Conservation (phyloP, 2,797 vertebrate species). For the Myoxocephalus aenaeus region DNA sequence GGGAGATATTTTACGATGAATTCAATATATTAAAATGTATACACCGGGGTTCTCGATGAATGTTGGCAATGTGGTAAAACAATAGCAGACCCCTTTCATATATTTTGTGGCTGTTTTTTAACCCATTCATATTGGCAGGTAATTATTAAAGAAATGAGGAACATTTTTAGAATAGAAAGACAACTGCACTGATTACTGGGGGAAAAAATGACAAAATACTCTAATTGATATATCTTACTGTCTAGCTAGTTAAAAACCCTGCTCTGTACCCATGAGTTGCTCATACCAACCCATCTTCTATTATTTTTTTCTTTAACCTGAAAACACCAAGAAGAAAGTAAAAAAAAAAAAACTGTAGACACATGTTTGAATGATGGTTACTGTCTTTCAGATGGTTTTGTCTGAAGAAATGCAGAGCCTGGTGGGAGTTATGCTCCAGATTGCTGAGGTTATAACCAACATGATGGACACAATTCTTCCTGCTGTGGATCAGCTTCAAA, state of each 20-base stretch:
- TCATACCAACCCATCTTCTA: background rate
- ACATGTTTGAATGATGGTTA: background rate
- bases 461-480: conserved; percentile 76
- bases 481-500: conserved; percentile 68
- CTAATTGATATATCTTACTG: background rate
- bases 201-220: background rate
- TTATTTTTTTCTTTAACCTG: background rate
- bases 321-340: background rate
- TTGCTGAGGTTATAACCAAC: conserved; percentile 60
- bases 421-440: conserved; percentile 67
- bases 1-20: no score
- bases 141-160: background rate
- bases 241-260: background rate
- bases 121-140: background rate
- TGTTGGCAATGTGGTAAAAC: no score
- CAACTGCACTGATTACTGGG: background rate
- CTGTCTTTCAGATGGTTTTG: conserved; percentile 77
- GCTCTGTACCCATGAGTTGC: background rate
- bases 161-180: background rate
- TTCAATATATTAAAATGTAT: no score
- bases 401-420: conserved; percentile 78
- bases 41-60: no score
- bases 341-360: background rate
- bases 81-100: no score
- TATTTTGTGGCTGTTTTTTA: background rate